A percentile compares a stretch with the other conserved stretches of the same genome.
Evolutionary conservation across 2,888 invertebrate species (phyloP).

Genomic region (Diaphora mendica): DNA sequence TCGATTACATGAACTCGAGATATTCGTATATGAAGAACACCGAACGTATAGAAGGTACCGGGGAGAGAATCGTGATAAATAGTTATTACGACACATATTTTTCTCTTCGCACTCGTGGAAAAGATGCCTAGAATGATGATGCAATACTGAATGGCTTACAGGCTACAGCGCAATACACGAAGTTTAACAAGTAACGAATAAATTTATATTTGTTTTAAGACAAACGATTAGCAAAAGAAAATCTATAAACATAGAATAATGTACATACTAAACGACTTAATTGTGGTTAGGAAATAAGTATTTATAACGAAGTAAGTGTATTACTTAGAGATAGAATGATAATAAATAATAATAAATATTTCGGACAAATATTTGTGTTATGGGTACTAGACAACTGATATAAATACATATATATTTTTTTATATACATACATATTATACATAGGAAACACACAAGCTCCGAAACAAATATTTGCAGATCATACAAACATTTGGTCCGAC

Average conservation of each 20-base stretch:
- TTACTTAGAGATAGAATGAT: neutral
- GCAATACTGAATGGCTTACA: conserved; percentile 34
- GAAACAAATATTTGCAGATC: too few relatives aligned
- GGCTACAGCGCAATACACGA: neutral
- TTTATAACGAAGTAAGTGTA: neutral
- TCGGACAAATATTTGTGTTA: too few relatives aligned
- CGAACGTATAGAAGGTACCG: conserved; percentile 16
- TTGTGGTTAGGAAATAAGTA: neutral
- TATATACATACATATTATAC: too few relatives aligned
- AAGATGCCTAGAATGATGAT: conserved; percentile 46
- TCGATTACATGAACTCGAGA: conserved; percentile 24
- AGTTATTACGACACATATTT: conserved; percentile 51
- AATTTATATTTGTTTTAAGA: neutral
- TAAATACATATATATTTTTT: too few relatives aligned
- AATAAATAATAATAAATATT: too few relatives aligned
- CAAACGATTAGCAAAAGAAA: neutral
- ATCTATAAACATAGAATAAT: neutral
- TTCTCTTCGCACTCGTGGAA: conserved; percentile 47
- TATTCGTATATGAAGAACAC: conserved; percentile 7
- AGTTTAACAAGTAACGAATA: neutral
- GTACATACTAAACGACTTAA: neutral
- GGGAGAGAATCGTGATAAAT: conserved; percentile 44
- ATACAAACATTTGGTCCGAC: too few relatives aligned
- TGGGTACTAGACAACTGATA: too few relatives aligned
- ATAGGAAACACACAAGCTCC: too few relatives aligned